Evolutionary conservation across 2,113 vertebrate species (phyloP).

Genomic region (Gallinago media): DNA sequence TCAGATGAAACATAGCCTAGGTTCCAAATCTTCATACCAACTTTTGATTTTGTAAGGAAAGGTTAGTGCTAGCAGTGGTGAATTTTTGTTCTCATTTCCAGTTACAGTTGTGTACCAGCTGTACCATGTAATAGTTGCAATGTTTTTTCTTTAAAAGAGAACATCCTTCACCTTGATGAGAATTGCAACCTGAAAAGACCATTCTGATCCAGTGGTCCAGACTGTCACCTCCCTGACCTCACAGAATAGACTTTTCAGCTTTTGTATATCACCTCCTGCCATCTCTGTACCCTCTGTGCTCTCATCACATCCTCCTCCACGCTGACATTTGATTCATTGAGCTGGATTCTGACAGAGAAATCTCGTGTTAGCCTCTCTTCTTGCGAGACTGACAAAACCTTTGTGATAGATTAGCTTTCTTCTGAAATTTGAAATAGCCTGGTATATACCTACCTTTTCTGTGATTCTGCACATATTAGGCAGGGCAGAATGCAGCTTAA

Average conservation of each 20-base stretch:
- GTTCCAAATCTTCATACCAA: neutral
- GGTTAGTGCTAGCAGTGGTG: accelerated
- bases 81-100: constrained; percentile 2
- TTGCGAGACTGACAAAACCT: neutral
- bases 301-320: neutral
- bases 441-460: neutral
- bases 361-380: neutral
- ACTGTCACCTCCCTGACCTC: constrained; percentile 27
- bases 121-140: neutral
- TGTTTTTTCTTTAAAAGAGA: neutral
- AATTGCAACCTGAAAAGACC: constrained; percentile 12
- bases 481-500: neutral
- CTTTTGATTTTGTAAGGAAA: neutral
- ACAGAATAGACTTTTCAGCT: constrained; percentile 39
- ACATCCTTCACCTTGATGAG: neutral
- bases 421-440: neutral
- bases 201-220: neutral
- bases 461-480: neutral
- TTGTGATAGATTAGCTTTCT: neutral
- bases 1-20: neutral
- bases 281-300: neutral
- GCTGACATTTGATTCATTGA: constrained; percentile 7
- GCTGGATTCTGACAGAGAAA: constrained; percentile 21
- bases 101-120: neutral
- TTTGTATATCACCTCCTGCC: constrained; percentile 8